These are phyloP conservation scores for Theretra japonica DNA, from an alignment of 2,888 invertebrate species.

Conservation along the genomic window DNA sequence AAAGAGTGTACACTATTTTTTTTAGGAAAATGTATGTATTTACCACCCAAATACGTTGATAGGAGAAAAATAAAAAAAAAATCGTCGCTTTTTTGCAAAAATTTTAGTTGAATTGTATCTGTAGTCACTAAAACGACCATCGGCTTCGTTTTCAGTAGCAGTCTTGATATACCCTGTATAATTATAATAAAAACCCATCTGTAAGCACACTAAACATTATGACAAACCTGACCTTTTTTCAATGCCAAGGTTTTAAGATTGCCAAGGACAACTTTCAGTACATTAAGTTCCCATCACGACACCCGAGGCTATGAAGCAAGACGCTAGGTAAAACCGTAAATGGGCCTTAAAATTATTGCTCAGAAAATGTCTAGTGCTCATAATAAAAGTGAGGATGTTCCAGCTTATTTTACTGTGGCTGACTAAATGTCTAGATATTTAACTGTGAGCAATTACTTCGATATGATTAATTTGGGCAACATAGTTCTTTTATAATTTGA, in stretches of 20 bases:
- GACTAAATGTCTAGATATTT: not conserved
- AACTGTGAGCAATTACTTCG: not conserved
- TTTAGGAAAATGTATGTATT: too few relatives aligned
- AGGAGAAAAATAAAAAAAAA: too few relatives aligned
- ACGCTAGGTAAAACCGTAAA: slow-evolving; percentile 52
- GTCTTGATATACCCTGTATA: too few relatives aligned
- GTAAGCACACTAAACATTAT: not conserved
- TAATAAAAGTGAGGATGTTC: slow-evolving; percentile 56
- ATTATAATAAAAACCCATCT: not conserved
- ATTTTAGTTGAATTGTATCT: too few relatives aligned
- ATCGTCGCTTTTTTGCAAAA: too few relatives aligned
- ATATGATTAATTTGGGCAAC: not conserved
- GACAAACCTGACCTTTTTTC: not conserved
- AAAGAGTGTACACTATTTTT: too few relatives aligned
- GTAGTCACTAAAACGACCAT: too few relatives aligned
- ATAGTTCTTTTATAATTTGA: not conserved
- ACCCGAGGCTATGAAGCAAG: slow-evolving; percentile 38
- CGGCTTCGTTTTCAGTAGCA: too few relatives aligned
- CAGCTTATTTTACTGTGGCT: slow-evolving; percentile 2
- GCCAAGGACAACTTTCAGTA: slow-evolving; percentile 14
- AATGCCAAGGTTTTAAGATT: not conserved
- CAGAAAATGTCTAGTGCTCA: slow-evolving; percentile 53
- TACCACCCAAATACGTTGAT: too few relatives aligned
- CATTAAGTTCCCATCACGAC: not conserved
- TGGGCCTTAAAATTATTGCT: slow-evolving; percentile 59